These are phyloP conservation scores for Phylloscopus trochiloides DNA, from an alignment of 2,113 vertebrate genomes.

Conservation along the genomic window DNA sequence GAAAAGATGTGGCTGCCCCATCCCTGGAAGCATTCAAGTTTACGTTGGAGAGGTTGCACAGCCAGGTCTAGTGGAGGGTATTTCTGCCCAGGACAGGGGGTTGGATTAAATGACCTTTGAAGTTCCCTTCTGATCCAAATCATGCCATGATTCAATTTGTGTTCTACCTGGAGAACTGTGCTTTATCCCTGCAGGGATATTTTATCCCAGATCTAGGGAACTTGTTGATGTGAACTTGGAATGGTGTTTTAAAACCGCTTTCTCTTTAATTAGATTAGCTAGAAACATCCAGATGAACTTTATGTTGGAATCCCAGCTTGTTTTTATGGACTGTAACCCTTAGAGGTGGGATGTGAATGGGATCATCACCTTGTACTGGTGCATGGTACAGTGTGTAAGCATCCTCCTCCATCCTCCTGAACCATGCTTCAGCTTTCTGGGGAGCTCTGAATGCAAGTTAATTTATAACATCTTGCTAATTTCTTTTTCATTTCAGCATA, in stretches of 20 bases:
- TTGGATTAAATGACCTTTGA: neutral
- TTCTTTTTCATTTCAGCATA: neutral
- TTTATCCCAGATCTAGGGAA: neutral
- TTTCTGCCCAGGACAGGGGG: neutral
- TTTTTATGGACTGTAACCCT: neutral
- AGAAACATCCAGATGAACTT: neutral
- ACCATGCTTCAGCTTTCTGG: neutral
- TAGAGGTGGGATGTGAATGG: neutral
- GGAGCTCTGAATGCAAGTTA: neutral
- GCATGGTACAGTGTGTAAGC: too few relatives aligned
- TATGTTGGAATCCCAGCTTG: neutral
- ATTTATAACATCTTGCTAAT: neutral
- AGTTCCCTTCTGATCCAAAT: neutral
- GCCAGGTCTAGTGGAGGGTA: neutral
- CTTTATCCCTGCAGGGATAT: neutral
- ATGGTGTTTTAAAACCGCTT: neutral
- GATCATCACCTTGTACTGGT: neutral
- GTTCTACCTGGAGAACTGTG: neutral
- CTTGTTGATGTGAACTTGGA: neutral
- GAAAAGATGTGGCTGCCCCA: neutral
- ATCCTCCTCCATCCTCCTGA: neutral
- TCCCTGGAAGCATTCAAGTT: neutral
- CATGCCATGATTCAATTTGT: neutral
- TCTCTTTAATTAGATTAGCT: neutral
- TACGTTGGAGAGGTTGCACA: neutral